A percentile compares a stretch with the other conserved stretches of the same genome.
phyloP scores from a whole-genome alignment of 2,797 vertebrate genomes.

The Hybognathus amarus region DNA sequence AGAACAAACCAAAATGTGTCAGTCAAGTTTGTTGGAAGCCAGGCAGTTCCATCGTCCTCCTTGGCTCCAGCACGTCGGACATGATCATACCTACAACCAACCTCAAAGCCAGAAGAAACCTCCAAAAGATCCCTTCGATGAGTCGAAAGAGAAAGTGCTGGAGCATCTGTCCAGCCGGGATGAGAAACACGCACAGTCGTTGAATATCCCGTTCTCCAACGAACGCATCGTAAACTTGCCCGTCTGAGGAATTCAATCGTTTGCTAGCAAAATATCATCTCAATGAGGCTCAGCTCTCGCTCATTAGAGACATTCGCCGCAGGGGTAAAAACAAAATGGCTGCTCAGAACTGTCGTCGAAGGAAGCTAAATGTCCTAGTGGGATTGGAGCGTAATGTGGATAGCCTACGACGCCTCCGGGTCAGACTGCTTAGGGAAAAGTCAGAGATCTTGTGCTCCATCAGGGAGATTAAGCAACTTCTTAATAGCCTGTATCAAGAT shows the following conservation, averaged over 20 bases:
- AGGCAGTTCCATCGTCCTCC: constrained; percentile 80
- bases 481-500: constrained; percentile 87
- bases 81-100: constrained; percentile 96
- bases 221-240: constrained; percentile 91
- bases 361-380: constrained; percentile 87
- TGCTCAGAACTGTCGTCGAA: constrained; percentile 93
- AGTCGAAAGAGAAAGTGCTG: constrained; percentile 63
- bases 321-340: constrained; percentile 98
- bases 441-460: constrained; percentile 85
- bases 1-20: constrained; percentile 82
- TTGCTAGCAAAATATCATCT: constrained; percentile 85
- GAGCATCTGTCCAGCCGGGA: constrained; percentile 83
- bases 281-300: constrained; percentile 86
- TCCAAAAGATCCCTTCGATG: constrained; percentile 36
- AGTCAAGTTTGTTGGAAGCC: constrained; percentile 80
- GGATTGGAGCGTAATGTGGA: constrained; percentile 85
- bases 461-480: constrained; percentile 87
- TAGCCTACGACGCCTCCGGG: constrained; percentile 81
- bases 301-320: constrained; percentile 91
- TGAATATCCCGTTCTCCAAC: constrained; percentile 93
- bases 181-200: constrained; percentile 81
- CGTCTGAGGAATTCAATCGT: constrained; percentile 92
- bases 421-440: constrained; percentile 86
- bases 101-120: constrained; percentile 73
- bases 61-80: constrained; percentile 85